These are phyloP conservation scores for Drosophila nebulosa DNA, from an alignment of 1,140 invertebrate species.

Conservation along the genomic window DNA sequence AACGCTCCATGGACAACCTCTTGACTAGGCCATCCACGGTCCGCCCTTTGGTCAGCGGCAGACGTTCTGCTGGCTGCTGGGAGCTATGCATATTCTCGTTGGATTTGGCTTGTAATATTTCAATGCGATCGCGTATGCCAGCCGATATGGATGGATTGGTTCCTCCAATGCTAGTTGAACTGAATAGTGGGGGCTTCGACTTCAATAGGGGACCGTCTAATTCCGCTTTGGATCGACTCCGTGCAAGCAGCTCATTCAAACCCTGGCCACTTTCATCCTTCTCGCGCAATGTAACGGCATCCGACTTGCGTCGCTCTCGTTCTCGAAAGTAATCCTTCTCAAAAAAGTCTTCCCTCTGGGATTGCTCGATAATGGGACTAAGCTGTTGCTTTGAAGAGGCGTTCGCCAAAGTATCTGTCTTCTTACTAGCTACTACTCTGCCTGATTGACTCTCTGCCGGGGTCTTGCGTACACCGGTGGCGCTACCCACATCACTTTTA, in stretches of 20 bases:
- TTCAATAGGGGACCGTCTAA: slow-evolving; percentile 51
- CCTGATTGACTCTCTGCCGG: slow-evolving; percentile 1
- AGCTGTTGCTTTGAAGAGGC: slow-evolving; percentile 83
- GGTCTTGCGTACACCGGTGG: slow-evolving; percentile 22
- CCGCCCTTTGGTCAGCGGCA: slow-evolving; percentile 84
- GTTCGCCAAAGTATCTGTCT: slow-evolving; percentile 24
- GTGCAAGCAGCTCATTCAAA: slow-evolving; percentile 57
- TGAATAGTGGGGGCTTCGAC: slow-evolving; percentile 61
- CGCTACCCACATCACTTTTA: slow-evolving; percentile 86
- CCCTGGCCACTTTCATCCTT: slow-evolving; percentile 68
- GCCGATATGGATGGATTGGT: slow-evolving; percentile 81
- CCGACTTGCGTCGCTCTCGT: slow-evolving; percentile 73
- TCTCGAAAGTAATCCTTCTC: slow-evolving; percentile 68
- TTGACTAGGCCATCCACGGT: slow-evolving; percentile 86
- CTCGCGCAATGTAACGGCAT: slow-evolving; percentile 73
- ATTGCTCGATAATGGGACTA: slow-evolving; percentile 89
- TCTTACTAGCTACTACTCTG: slow-evolving; percentile 6
- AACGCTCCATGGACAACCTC: slow-evolving; percentile 84
- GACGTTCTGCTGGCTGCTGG: slow-evolving; percentile 84
- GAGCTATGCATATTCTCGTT: slow-evolving; percentile 86
- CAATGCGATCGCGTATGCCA: slow-evolving; percentile 68
- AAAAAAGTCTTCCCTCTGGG: slow-evolving; percentile 86
- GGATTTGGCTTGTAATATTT: slow-evolving; percentile 81
- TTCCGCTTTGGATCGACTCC: slow-evolving; percentile 64
- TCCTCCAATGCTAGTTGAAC: not conserved